Evolutionary conservation across 1,140 invertebrate species (phyloP), one percentile per base, ranked within the genome.

Genomic region (Apis cerana): DNA sequence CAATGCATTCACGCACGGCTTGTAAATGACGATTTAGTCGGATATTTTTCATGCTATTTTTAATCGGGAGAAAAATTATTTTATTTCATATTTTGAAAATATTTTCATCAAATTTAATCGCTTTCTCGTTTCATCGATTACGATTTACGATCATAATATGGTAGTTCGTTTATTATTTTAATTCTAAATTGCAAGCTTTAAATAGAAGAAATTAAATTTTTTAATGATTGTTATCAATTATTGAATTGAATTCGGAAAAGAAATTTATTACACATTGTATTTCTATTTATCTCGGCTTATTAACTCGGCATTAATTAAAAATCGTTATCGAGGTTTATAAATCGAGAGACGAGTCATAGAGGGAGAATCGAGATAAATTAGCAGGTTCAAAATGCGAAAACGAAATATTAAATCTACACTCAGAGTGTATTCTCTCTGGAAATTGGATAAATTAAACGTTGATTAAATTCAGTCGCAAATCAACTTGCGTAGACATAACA

Each of bases 121-220:
- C 68, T 72, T 62, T n/a, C 21, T 23, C 56, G 68, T 62, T 62
- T 80, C 77, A 13, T 62, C 56, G 77, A 71, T 79, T 71, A 61
- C 9, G 68, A 72, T 43, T 48, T 58, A 9, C 54, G 21, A 3
- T 33, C 43, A 15, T 27, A 27, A 58, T 62, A 23, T 13, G 54
- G 48, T 50, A 68, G 27, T 82, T 68, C 27, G 33, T 27, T 5
- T 11, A 9, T 11, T 43, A 15, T 3, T 33, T 13, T 12, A 7
- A 43, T 43, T 43, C 33, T 7, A 54, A 15, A 13, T 54, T 12
- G 52, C 10, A 15, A 52, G 13, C 1, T 52, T 3, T 0, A 12
- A 2, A 11, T 13, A 13, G 50, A 52, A 52, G 50, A 11, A 13
- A 12, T 52, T 52, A 52, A 11, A 12, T 52, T 33, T 33, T 33